These are phyloP conservation scores for Neolamprologus fasciatus DNA, from an alignment of 2,113 vertebrate species.

Conservation along the genomic window DNA sequence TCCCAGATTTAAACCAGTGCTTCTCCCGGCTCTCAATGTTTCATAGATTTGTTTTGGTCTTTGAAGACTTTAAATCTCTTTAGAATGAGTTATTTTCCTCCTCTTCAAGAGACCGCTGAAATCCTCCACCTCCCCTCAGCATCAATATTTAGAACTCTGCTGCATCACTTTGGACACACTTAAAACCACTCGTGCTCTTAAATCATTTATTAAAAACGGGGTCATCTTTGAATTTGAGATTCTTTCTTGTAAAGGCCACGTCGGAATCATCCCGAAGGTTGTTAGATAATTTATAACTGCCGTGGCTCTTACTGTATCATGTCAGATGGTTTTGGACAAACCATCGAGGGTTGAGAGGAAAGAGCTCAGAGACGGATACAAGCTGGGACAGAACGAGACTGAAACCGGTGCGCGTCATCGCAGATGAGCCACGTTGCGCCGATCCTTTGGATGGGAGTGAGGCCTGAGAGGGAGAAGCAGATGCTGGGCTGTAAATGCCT, in stretches of 20 bases:
- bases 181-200: constrained; percentile 45
- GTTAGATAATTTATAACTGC: constrained; percentile 42
- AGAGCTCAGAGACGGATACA: background rate
- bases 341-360: background rate
- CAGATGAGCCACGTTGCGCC: background rate
- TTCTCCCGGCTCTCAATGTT: constrained; percentile 28
- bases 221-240: constrained; percentile 24
- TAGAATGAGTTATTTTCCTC: constrained; percentile 22
- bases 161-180: constrained; percentile 46
- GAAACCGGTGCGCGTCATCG: background rate
- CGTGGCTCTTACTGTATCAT: constrained; percentile 1
- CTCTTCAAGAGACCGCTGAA: constrained; percentile 5
- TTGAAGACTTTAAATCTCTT: constrained; percentile 42
- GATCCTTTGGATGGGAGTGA: background rate
- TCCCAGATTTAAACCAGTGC: background rate
- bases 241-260: constrained; percentile 15
- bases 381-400: background rate
- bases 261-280: constrained; percentile 3
- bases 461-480: constrained; percentile 16
- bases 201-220: constrained; percentile 52
- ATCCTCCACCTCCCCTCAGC: background rate
- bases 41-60: constrained; percentile 49
- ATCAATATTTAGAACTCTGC: constrained; percentile 60
- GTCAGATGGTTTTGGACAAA: background rate
- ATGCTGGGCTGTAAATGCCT: constrained; percentile 26